phyloP scores from a whole-genome alignment of 2,888 invertebrate genomes.

The Zaprionus bogoriensis region DNA sequence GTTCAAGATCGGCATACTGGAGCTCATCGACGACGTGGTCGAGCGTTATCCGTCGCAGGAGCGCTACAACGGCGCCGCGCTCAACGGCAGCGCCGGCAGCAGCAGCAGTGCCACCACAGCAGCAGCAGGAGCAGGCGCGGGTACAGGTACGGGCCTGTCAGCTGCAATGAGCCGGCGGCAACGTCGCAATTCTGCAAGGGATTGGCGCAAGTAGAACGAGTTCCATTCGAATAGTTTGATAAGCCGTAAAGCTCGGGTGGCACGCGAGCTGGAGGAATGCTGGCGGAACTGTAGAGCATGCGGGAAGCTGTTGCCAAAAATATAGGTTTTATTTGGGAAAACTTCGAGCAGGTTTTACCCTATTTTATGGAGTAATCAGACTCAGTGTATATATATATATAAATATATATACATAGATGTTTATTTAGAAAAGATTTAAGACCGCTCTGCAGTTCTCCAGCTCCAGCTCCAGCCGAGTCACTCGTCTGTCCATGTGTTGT shows the following conservation, averaged over 20 bases:
- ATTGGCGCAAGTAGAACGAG: slow-evolving; percentile 67
- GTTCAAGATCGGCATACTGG: slow-evolving; percentile 84
- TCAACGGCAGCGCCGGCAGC: slow-evolving; percentile 36
- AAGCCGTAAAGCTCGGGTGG: neutral
- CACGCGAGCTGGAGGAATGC: slow-evolving; percentile 19
- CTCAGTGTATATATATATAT: no score
- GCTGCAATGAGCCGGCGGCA: slow-evolving; percentile 26
- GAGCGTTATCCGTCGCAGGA: slow-evolving; percentile 76
- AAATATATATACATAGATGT: no score
- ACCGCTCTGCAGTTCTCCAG: slow-evolving; percentile 6
- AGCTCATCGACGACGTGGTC: slow-evolving; percentile 83
- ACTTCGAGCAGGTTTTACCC: no score
- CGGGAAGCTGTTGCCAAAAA: slow-evolving; percentile 8
- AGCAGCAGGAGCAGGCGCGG: slow-evolving; percentile 27
- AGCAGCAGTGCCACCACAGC: slow-evolving; percentile 7
- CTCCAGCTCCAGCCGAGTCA: neutral
- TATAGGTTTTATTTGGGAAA: no score
- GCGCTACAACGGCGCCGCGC: slow-evolving; percentile 46
- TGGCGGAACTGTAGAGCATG: neutral
- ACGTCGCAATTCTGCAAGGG: slow-evolving; percentile 62
- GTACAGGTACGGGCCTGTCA: slow-evolving; percentile 4
- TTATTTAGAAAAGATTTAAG: neutral
- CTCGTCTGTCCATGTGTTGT: slow-evolving; percentile 53
- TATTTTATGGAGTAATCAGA: no score
- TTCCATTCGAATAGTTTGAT: neutral